Base-by-base conservation (phyloP, 30 jellyfish, hydroid and myxozoan species). In the Turritopsis rubra region DNA sequence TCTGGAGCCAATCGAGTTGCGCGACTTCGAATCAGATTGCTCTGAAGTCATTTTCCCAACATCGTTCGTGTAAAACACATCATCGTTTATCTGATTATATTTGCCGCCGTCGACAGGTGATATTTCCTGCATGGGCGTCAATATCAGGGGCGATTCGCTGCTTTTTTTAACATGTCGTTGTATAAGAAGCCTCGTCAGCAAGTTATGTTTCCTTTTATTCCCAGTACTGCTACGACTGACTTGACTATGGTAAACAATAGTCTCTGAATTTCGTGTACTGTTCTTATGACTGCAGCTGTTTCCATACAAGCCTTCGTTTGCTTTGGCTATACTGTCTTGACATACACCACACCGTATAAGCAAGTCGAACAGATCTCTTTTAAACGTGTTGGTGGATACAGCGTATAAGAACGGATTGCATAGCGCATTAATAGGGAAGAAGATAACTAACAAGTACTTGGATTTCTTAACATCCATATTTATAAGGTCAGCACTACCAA, bases 391-490 rank as follows among this genome's bases (percentile, higher is more conserved):
- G 75, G 98, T 92, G 5, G 98, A 92, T 29, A 92, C 86, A 30
- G 98, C 98, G 84, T 92, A 92, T 66, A 92, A 77, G 75, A 92
- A 92, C 75, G 98, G 98, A 79, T 92, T 92, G 86, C 98, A 92
- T n/a, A 92, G 65, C 52, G 97, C 86, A 88, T 92, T 92, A 80
- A 92, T 81, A 28, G 98, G 98, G 84, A 88, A 92, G 84, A 92
- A 92, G 9, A 92, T 88, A 18, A 92, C 98, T 7, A 92, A 88
- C 0, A 92, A 93, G 53, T 88, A 92, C 71, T 92, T 92, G 85
- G 97, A 82, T 66, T 85, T 92, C 76, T 81, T 90, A 8, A 92
- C 98, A 66, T 87, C 84, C 90, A 92, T 85, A 21, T 74, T 74
- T 22, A 92, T 68, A 52, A 84, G 72, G 7, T 80, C 84, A 86